Evolutionary conservation across 2,113 vertebrate species (phyloP), one percentile per base, ranked within the genome.

Genomic region (Tauraco erythrolophus): DNA sequence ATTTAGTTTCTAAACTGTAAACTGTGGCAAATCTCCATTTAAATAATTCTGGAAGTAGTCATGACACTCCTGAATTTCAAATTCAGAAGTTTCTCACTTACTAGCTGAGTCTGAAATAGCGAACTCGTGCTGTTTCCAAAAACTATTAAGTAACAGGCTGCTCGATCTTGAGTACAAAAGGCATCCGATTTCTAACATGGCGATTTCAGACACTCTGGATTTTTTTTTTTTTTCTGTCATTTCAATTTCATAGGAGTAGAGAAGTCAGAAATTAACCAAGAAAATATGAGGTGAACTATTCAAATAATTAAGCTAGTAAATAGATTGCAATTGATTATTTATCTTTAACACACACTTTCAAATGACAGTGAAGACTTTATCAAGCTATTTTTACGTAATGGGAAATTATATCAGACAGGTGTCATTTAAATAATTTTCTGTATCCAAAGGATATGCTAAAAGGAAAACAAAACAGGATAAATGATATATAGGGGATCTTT

Each of bases 271-370:
- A 95, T 97, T 97, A 97, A 93, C 69, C 22, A 94, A 92, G 62
- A 96, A 98, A 95, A 37, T 61, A 70, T 79, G 87, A 97, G 84
- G 68, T 93, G 93, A 96, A 95, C 77, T 97, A 91, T 91, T 96
- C 81, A 97, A 97, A 94, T 97, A 97, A 96, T 96, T 88, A 97
- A 96, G 81, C 50, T 96, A 91, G 25, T 92, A 69, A 92, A 76
- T 92, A 97, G 84, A 90, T 92, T 92, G 64, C 90, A 93, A 94
- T 98, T 95, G 50, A 11, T 74, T 60, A 94, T 96, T 88, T 92
- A 84, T 96, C 81, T 95, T 95, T 81, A 97, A 86, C 31, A 75
- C 43, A 77, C 41, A 69, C 77, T 98, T 97, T 92, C 45, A 92
- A 71, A 51, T 95, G 66, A 74, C 43, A 65, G 57, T 93, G 94